A percentile compares a stretch with the other conserved stretches of the same genome.
Conservation (phyloP, 2,888 invertebrate genomes). For the Sinotaia quadrata region DNA sequence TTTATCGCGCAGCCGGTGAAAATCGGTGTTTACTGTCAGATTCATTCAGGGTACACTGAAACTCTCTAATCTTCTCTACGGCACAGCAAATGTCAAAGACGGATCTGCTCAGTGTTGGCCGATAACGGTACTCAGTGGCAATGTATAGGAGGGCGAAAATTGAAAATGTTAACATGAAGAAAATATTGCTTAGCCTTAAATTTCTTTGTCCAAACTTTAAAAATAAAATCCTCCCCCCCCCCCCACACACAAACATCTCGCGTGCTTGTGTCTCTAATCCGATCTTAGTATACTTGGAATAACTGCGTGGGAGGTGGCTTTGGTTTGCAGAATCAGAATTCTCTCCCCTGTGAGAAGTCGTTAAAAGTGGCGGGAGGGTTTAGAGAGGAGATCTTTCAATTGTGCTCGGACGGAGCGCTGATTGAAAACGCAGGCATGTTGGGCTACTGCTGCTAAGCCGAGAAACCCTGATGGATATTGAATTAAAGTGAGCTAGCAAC, state of each 20-base stretch:
- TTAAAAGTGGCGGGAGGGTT: background rate
- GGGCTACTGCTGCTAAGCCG: slow-evolving; percentile 10
- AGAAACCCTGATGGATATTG: slow-evolving; percentile 20
- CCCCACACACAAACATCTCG: background rate
- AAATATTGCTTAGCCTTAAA: slow-evolving; percentile 17
- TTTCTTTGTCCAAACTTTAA: background rate
- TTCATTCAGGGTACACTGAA: slow-evolving; percentile 11
- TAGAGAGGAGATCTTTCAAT: slow-evolving; percentile 5
- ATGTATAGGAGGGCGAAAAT: slow-evolving; percentile 8
- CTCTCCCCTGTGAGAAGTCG: slow-evolving; percentile 13
- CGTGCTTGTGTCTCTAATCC: background rate
- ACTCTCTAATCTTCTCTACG: background rate
- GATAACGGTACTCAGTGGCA: background rate
- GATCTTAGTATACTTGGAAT: background rate
- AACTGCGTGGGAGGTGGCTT: slow-evolving; percentile 27
- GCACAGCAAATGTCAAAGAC: slow-evolving; percentile 26
- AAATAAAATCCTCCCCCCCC: background rate
- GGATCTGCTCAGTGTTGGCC: background rate
- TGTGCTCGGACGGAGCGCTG: background rate
- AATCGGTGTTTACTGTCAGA: slow-evolving; percentile 28
- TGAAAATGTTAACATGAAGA: slow-evolving; percentile 12
- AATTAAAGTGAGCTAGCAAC: slow-evolving; percentile 28
- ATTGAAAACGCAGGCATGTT: slow-evolving; percentile 11
- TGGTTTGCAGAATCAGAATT: slow-evolving; percentile 11
- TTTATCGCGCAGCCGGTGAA: background rate